Conservation (phyloP, 2,113 vertebrate genomes). For the Centrocercus urophasianus region DNA sequence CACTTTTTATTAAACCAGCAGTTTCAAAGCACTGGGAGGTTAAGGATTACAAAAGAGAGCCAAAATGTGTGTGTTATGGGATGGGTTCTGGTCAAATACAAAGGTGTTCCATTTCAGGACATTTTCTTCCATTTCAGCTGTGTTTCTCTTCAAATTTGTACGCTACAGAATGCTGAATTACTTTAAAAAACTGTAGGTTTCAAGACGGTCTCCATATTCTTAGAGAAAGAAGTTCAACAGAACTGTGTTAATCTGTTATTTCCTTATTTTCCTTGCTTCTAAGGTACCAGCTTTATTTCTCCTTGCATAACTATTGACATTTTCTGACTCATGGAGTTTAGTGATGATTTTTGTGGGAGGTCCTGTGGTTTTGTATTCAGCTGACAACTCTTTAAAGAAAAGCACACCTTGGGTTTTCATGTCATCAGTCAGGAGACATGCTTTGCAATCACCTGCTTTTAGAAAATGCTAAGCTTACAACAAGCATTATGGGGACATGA, state of each 20-base stretch:
- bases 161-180: neutral
- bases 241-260: neutral
- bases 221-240: neutral
- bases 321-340: neutral
- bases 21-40: neutral
- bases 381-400: no score
- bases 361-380: neutral
- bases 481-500: neutral
- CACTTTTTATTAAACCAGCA: neutral
- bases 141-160: neutral
- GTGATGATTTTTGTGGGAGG: neutral
- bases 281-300: neutral
- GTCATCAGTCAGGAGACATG: neutral
- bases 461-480: neutral
- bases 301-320: neutral
- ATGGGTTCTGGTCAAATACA: neutral
- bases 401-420: neutral
- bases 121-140: neutral
- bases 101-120: neutral
- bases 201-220: neutral
- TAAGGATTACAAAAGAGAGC: neutral
- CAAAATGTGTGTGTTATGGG: neutral
- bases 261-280: neutral
- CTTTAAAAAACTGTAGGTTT: neutral
- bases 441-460: neutral